These are phyloP conservation scores for Galagoides demidoff DNA, from an alignment of 2,797 vertebrate species.

Conservation along the genomic window DNA sequence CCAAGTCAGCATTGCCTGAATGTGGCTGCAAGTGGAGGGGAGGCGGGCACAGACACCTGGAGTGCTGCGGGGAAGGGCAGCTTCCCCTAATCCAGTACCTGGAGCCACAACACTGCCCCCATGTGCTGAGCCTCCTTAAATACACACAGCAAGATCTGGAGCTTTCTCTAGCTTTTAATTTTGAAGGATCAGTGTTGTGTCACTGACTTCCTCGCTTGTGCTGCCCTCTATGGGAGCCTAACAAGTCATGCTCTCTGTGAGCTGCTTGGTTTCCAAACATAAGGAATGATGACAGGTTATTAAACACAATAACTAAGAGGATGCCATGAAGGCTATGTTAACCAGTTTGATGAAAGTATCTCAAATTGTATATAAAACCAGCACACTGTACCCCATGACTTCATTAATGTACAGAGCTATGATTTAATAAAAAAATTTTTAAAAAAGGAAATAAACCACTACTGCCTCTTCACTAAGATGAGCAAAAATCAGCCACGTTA, in stretches of 20 bases:
- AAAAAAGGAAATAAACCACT: neutral
- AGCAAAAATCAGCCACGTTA: neutral
- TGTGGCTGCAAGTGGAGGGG: neutral
- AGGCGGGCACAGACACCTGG: accelerated
- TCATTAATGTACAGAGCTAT: no score
- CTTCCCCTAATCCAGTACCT: no score
- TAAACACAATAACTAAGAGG: no score
- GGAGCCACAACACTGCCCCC: neutral
- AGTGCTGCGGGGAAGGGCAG: neutral
- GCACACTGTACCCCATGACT: no score
- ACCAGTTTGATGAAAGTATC: no score
- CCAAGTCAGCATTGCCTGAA: neutral
- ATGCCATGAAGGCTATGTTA: no score
- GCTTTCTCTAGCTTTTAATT: neutral
- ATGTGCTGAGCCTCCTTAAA: neutral
- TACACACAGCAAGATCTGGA: neutral
- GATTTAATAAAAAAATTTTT: no score
- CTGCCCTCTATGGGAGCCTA: neutral
- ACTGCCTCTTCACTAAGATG: neutral
- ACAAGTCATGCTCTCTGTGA: neutral
- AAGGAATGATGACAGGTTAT: neutral
- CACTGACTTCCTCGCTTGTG: neutral
- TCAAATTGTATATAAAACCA: no score
- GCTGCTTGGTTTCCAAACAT: neutral
- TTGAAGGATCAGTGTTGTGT: neutral